These are phyloP conservation scores for Lasioglossum calceatum DNA, from an alignment of 2,888 invertebrate species.

Conservation along the genomic window DNA sequence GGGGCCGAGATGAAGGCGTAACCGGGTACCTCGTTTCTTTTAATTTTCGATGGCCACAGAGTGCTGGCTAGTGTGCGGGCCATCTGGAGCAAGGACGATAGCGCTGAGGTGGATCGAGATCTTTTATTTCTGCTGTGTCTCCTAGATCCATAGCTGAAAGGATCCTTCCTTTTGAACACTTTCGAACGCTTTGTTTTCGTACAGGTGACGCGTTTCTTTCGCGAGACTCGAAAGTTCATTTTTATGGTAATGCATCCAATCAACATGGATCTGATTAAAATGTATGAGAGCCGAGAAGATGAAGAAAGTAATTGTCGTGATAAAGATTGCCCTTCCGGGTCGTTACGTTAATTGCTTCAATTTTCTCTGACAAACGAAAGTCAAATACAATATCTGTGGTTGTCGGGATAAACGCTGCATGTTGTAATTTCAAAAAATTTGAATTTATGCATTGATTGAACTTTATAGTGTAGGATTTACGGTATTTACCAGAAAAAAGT, in stretches of 20 bases:
- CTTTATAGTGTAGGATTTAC: too few species aligned
- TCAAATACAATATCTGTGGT: too few species aligned
- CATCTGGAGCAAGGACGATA: neutral
- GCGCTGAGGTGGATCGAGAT: neutral
- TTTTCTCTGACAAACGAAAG: neutral
- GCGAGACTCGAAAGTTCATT: neutral
- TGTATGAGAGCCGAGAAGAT: neutral
- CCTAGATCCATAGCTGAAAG: neutral
- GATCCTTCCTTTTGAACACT: neutral
- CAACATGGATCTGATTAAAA: neutral
- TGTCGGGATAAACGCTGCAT: too few species aligned
- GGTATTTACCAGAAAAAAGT: too few species aligned
- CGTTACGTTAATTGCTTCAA: neutral
- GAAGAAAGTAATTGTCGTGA: neutral
- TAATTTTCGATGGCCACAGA: neutral
- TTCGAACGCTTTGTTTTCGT: neutral
- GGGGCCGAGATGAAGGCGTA: neutral
- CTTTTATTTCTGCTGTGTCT: neutral
- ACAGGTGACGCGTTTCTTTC: neutral
- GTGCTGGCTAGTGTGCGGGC: neutral
- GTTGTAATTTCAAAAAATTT: too few species aligned
- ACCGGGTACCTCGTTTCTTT: conserved; percentile 18
- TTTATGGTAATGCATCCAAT: neutral
- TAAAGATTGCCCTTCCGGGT: neutral
- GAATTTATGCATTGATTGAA: too few species aligned